Evolutionary conservation across 2,113 vertebrate species (phyloP).

Genomic region (Cygnus atratus): DNA sequence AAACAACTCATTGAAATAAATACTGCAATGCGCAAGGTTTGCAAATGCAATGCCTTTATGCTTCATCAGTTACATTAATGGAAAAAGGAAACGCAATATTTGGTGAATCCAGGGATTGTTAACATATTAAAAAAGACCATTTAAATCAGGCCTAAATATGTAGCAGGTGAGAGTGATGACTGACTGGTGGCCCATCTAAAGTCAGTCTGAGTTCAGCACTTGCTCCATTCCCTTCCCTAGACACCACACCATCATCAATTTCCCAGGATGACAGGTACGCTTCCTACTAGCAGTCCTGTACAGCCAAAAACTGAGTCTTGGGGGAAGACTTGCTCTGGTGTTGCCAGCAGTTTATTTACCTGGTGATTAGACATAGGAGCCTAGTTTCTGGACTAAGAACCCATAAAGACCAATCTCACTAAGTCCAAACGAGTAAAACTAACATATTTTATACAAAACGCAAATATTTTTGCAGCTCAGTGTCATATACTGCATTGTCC

Average conservation of each 20-base stretch:
- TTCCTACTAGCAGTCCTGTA: accelerated
- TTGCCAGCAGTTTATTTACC: neutral
- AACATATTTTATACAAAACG: neutral
- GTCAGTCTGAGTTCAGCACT: neutral
- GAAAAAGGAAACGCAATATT: neutral
- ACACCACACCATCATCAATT: neutral
- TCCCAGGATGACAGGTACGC: neutral
- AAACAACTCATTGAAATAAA: neutral
- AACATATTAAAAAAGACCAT: neutral
- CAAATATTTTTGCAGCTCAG: neutral
- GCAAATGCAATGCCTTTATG: neutral
- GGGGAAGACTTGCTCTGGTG: neutral
- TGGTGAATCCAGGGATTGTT: neutral
- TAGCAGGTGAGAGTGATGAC: neutral
- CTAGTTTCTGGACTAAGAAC: neutral
- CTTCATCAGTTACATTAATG: neutral
- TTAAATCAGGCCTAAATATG: neutral
- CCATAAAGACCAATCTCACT: neutral
- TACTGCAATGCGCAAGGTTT: neutral
- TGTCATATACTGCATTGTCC: neutral
- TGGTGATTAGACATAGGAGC: neutral
- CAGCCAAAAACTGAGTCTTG: neutral
- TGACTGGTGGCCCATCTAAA: neutral
- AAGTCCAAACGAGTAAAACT: neutral
- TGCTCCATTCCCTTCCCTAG: neutral